These are phyloP conservation scores for Cataglyphis albicans DNA, from an alignment of 2,888 invertebrate genomes.

Conservation along the genomic window DNA sequence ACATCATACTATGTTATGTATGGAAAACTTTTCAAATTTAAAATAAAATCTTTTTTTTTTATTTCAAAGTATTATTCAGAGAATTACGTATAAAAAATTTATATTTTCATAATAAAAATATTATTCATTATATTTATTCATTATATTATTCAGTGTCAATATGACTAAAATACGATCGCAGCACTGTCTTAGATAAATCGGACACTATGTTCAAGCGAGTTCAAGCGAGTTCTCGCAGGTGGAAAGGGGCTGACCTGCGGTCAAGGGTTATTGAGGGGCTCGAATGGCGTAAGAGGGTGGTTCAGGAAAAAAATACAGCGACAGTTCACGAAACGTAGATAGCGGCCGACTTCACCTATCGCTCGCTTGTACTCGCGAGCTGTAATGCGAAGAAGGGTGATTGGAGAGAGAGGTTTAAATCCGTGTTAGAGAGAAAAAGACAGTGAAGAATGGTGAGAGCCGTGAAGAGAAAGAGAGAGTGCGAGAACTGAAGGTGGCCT, in stretches of 20 bases:
- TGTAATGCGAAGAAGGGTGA: constrained; percentile 4
- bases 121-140: background rate
- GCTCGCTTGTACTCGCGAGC: constrained; percentile 28
- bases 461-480: constrained; percentile 4
- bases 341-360: constrained; percentile 49
- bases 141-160: background rate
- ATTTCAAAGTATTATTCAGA: background rate
- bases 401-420: constrained; percentile 25
- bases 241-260: constrained; percentile 42
- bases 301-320: constrained; percentile 67
- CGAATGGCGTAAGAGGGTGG: constrained; percentile 38
- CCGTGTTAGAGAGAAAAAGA: constrained; percentile 24
- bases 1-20: background rate
- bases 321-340: constrained; percentile 72
- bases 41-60: background rate
- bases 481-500: constrained; percentile 12
- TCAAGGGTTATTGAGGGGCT: constrained; percentile 49
- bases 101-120: background rate
- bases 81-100: background rate
- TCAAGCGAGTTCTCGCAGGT: constrained; percentile 18
- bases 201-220: background rate
- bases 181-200: constrained; percentile 19
- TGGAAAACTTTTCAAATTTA: background rate
- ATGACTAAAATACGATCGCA: background rate
- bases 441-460: constrained; percentile 23